Conservation (phyloP, 2,797 vertebrate species). For the Melanotaenia maccullochi region DNA sequence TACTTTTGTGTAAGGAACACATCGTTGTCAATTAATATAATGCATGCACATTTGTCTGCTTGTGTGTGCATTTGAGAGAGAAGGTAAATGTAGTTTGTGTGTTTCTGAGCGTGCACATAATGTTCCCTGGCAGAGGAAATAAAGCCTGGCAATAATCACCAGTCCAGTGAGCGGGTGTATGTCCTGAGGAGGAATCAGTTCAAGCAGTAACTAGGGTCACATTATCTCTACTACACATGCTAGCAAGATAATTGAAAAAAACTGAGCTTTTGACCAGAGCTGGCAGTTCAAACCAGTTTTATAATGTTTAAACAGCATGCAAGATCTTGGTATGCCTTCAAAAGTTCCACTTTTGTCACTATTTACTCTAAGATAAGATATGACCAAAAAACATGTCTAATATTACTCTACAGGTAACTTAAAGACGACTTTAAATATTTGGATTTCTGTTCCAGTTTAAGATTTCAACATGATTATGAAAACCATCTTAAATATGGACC, state of each 20-base stretch:
- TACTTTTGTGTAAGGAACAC: constrained; percentile 15
- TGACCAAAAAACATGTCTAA: background rate
- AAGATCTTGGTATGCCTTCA: constrained; percentile 21
- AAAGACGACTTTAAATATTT: background rate
- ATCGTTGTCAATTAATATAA: constrained; percentile 10
- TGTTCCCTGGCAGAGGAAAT: constrained; percentile 50
- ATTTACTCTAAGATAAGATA: constrained; percentile 1
- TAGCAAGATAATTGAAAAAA: constrained; percentile 44
- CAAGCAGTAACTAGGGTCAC: constrained; percentile 43
- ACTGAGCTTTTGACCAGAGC: constrained; percentile 48
- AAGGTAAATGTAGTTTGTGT: constrained; percentile 9
- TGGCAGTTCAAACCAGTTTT: constrained; percentile 46
- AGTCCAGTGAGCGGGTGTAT: constrained; percentile 49
- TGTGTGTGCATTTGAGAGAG: background rate
- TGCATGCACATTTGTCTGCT: constrained; percentile 9
- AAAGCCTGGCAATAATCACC: constrained; percentile 64
- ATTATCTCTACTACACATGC: constrained; percentile 52
- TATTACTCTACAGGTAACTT: background rate
- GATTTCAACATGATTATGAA: background rate
- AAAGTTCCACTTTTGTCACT: constrained; percentile 26
- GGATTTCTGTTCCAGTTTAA: background rate
- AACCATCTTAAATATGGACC: background rate
- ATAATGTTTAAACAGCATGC: constrained; percentile 38
- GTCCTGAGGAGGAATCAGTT: constrained; percentile 46
- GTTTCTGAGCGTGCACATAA: constrained; percentile 17